Percentiles rank a stretch among this genome's conserved stretches.
phyloP scores from a whole-genome alignment of 2,113 vertebrate species.

The Recurvirostra avosetta region DNA sequence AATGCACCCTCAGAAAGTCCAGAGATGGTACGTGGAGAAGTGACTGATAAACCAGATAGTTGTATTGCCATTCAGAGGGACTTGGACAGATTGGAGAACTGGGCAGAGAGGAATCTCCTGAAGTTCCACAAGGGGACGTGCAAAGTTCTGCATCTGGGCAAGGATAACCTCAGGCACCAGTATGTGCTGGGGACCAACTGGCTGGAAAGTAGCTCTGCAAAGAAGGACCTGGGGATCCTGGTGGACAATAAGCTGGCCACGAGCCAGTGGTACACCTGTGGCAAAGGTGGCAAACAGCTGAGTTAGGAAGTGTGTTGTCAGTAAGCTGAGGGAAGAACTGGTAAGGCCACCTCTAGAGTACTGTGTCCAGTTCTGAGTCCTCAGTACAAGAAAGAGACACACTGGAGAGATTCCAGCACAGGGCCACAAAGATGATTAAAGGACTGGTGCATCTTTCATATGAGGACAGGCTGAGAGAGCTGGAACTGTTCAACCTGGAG shows the following conservation, averaged over 20 bases:
- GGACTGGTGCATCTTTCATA: neutral
- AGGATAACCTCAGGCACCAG: neutral
- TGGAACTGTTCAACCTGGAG: neutral
- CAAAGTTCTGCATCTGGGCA: rapidly evolving
- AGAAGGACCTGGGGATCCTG: neutral
- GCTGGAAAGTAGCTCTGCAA: neutral
- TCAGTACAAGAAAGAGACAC: neutral
- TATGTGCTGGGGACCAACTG: neutral
- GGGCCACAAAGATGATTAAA: neutral
- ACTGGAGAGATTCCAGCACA: neutral
- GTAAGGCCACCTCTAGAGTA: neutral
- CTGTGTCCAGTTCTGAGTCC: neutral
- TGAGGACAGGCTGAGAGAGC: neutral
- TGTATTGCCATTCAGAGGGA: neutral
- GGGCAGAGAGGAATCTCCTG: neutral
- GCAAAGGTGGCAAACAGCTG: neutral
- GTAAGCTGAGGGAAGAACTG: neutral
- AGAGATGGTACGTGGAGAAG: neutral
- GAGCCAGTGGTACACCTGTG: neutral
- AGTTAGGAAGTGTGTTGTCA: neutral
- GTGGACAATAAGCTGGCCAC: neutral
- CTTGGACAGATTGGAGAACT: neutral
- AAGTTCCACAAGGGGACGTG: neutral
- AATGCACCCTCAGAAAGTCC: neutral
- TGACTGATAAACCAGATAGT: neutral